phyloP scores from a whole-genome alignment of 2,113 vertebrate genomes.

The Capreolus pygargus region DNA sequence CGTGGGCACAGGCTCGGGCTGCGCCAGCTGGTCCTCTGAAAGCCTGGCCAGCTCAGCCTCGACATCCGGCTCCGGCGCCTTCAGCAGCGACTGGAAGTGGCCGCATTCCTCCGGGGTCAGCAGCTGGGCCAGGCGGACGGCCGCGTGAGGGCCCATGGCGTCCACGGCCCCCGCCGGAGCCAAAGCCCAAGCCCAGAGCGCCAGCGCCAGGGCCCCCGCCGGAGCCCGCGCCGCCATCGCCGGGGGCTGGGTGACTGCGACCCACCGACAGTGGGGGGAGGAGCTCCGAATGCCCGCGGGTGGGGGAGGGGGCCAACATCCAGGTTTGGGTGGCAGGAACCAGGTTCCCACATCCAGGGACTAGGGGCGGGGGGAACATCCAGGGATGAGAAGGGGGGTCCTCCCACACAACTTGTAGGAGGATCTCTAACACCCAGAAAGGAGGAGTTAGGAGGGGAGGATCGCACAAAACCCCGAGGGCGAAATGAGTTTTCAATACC shows the following conservation, averaged over 20 bases:
- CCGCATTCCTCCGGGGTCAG: slow-evolving; percentile 76
- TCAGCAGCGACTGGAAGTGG: slow-evolving; percentile 55
- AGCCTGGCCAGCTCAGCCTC: slow-evolving; percentile 47
- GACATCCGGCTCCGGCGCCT: neutral
- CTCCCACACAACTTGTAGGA: no score
- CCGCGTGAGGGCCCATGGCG: slow-evolving; percentile 74
- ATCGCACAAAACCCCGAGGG: neutral
- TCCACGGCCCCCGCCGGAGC: slow-evolving; percentile 33
- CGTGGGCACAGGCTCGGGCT: neutral
- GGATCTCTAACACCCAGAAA: neutral
- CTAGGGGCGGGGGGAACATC: fast-evolving
- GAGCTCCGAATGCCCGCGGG: neutral
- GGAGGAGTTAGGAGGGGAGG: neutral
- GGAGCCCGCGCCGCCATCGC: neutral
- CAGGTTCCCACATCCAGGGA: neutral
- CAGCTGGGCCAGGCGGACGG: slow-evolving; percentile 76
- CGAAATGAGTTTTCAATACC: no score
- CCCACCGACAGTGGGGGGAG: neutral
- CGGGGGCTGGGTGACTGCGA: fast-evolving
- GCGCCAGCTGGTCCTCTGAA: slow-evolving; percentile 10
- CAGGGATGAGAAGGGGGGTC: neutral
- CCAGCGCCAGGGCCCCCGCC: neutral
- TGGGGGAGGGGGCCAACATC: neutral
- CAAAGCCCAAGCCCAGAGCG: neutral
- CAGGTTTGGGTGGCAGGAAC: fast-evolving